Evolutionary conservation across 2,113 vertebrate genomes (phyloP).

Genomic region (Rhombomys opimus): DNA sequence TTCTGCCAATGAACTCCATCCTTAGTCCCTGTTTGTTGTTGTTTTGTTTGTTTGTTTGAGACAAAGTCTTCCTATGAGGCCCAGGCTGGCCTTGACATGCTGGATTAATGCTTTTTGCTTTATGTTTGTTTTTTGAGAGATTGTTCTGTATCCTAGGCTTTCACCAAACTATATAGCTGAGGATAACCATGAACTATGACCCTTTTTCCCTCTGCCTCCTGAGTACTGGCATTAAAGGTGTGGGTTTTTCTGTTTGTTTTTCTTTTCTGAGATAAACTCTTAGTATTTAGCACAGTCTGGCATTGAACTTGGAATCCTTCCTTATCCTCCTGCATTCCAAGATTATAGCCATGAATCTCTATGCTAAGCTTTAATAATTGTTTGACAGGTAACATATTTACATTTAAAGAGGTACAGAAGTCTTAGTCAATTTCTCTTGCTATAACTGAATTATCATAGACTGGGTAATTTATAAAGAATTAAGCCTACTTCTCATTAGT

Average conservation of each 20-base stretch:
- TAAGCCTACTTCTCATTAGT: not conserved
- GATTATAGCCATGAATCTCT: not conserved
- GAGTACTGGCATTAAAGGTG: not conserved
- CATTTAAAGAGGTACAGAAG: not conserved
- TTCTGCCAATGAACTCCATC: not conserved
- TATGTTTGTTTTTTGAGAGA: not conserved
- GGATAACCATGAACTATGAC: not conserved
- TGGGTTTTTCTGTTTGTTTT: not conserved
- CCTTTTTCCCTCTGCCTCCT: not conserved
- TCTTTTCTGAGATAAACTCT: not conserved
- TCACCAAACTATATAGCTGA: not conserved
- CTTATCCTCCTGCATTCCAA: not conserved
- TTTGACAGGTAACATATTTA: not conserved
- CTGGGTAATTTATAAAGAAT: not conserved
- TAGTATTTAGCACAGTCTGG: not conserved
- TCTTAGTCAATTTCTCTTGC: not conserved
- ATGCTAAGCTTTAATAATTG: not conserved
- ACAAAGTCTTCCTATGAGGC: not conserved
- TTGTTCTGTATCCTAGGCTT: not conserved
- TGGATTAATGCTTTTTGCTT: not conserved
- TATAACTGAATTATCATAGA: not conserved
- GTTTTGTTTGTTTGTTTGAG: not conserved
- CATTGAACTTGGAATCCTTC: not conserved
- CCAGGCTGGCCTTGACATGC: not conserved
- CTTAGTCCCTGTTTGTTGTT: not conserved